Evolutionary conservation across 2,113 vertebrate species (phyloP).

Genomic region (Thinocorus orbignyianus): DNA sequence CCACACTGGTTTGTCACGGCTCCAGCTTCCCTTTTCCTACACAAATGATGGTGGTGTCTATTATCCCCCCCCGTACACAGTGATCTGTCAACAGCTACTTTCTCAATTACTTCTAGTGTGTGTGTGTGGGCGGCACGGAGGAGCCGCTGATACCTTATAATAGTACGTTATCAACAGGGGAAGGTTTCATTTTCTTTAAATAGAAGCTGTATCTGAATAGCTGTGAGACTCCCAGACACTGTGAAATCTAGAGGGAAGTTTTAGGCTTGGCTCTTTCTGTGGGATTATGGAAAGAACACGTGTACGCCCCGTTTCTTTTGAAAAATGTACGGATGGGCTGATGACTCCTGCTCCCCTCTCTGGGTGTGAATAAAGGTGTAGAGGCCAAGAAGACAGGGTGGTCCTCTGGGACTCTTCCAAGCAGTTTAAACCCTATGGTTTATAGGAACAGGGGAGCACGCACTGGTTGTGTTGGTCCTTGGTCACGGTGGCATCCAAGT

Average conservation of each 20-base stretch:
- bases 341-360: background rate
- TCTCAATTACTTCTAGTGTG: background rate
- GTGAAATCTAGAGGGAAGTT: background rate
- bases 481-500: background rate
- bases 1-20: background rate
- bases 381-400: background rate
- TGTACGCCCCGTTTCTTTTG: rapidly evolving
- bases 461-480: background rate
- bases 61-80: background rate
- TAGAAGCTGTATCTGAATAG: background rate
- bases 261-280: background rate
- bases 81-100: background rate
- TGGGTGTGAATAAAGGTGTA: background rate
- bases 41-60: background rate
- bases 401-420: background rate
- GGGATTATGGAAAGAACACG: background rate
- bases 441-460: background rate
- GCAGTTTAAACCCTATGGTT: rapidly evolving
- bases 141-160: background rate
- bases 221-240: background rate
- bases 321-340: background rate
- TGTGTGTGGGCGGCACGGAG: background rate
- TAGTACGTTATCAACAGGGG: background rate
- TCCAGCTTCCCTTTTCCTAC: background rate
- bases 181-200: background rate